These are phyloP conservation scores for Eledona agricola DNA, from an alignment of 2,888 invertebrate genomes.

Conservation along the genomic window DNA sequence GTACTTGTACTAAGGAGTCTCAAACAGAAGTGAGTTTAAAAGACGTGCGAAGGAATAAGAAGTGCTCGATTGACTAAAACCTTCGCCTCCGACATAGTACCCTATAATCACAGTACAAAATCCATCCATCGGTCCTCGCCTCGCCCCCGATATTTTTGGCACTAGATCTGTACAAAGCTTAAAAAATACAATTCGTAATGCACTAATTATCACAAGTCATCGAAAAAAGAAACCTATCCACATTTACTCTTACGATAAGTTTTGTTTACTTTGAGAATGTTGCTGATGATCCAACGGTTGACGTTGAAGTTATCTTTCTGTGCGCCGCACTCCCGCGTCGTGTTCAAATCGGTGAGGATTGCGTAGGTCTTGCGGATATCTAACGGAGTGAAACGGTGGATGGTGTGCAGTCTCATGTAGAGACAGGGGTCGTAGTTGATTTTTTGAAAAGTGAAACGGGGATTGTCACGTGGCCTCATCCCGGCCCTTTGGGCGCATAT, in stretches of 20 bases:
- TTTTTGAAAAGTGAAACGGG: conserved; percentile 32
- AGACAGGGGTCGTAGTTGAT: conserved; percentile 26
- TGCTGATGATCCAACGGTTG: conserved; percentile 31
- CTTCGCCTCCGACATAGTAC: too few species aligned
- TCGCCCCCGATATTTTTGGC: too few species aligned
- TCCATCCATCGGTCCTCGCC: too few species aligned
- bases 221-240: conserved; percentile 30
- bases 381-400: conserved; percentile 28
- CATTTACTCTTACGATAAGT: conserved; percentile 33
- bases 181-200: conserved; percentile 40
- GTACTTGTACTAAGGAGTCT: too few species aligned
- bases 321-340: conserved; percentile 16
- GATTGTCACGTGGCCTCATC: conserved; percentile 61
- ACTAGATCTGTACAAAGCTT: conserved; percentile 40
- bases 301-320: conserved; percentile 26
- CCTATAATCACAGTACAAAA: too few species aligned
- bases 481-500: conserved; percentile 70
- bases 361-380: conserved; percentile 23
- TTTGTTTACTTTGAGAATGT: conserved; percentile 27
- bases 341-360: conserved; percentile 19
- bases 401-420: conserved; percentile 21
- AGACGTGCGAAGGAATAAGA: too few species aligned
- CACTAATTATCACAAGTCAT: conserved; percentile 38
- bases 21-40: too few species aligned
- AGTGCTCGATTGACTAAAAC: too few species aligned